Evolutionary conservation across 2,888 invertebrate species (phyloP), one percentile per base, ranked within the genome.

Genomic region (Axea sp.): DNA sequence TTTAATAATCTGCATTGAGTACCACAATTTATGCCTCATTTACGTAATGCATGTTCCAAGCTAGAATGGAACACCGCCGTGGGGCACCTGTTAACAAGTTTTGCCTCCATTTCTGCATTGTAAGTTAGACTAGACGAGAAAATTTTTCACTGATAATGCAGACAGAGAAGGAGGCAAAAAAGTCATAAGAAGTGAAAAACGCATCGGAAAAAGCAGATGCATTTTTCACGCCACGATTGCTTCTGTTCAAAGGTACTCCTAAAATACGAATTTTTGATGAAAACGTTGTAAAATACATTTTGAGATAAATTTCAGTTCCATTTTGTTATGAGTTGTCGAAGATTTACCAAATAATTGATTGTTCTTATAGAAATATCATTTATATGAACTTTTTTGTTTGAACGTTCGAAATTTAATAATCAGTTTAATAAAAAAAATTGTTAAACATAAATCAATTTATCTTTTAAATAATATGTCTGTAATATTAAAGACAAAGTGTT

Each of bases 1-100:
- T 79, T 82, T 82, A 80, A 82, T 80, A 82, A 82, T 79, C 77
- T 77, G 75, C 78, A 82, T 81, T 73, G 81, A 79, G 68, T 75
- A 45, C 39, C 68, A 59, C 60, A 81, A 82, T 82, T 82, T 78
- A 81, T 76, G 77, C 74, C 77, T 82, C 77, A 78, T 82, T 82
- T 78, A 76, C 80, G 76, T 80, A 80, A 81, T 78, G 76, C 73
- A 73, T 73, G 72, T 71, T 75, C 75, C 37, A 47, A 73, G 47
- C 26, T 51, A 39, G 55, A 67, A 60, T 62, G 30, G 49, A 67
- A 60, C 45, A 28, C 67, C 60, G 67, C 72, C 72, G 57, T 72
- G 37, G 41, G 73, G 67, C 67, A 73, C 67, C 60, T 67, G 73
- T 73, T 73, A 73, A 73, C 73, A 73, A 73, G 73, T 55, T 55